Base-by-base conservation (phyloP, 2,888 invertebrate species). In the Sarcophaga subvicina region DNA sequence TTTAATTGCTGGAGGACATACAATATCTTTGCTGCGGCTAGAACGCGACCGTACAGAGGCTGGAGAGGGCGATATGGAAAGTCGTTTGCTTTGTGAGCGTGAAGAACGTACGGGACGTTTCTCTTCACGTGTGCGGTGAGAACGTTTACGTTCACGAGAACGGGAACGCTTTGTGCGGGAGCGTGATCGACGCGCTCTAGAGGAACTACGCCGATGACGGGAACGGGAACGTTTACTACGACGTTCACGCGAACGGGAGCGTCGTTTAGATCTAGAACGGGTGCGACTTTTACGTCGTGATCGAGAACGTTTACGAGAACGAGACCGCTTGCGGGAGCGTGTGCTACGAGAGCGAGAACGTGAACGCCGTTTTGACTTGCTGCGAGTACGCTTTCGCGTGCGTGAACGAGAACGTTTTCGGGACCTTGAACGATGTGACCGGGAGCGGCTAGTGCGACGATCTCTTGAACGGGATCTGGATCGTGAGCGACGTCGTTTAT, bases 331-430 rank as follows among this genome's bases (percentile, higher is more conserved):
- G 0, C 94, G 92, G 0, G 94, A 94, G 49, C 94, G 94, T 0
- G 95, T 95, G 70, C 95, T 94, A 0, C 96, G 94, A 0, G 96
- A 96, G 5, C 96, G 94, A 0, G 96, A 95, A 5, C 95, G 94
- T 76, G 92, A 92, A 89, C 91, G 89, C 6, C 90, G 90, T 82
- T 91, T 91, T 4, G 91, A 91, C 86, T 90, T 91, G 80, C 93
- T 93, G 1, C 93, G 91, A 67, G 93, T 94, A 2, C 94, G 93
- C 87, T 94, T 92, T 4, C 92, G 93, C 1, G 94, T 94, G 17
- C 94, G 93, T 1, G 94, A 94, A 76, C 94, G 94, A 2, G 95
- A 95, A 60, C 95, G 94, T 2, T 96, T 94, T 6, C 96, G 94
- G 0, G 96, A 96, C 8, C 96, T 94, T 0, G 96, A 95, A 27